These are phyloP conservation scores for Dermatemys mawii DNA, from an alignment of 2,113 vertebrate species.

Conservation along the genomic window DNA sequence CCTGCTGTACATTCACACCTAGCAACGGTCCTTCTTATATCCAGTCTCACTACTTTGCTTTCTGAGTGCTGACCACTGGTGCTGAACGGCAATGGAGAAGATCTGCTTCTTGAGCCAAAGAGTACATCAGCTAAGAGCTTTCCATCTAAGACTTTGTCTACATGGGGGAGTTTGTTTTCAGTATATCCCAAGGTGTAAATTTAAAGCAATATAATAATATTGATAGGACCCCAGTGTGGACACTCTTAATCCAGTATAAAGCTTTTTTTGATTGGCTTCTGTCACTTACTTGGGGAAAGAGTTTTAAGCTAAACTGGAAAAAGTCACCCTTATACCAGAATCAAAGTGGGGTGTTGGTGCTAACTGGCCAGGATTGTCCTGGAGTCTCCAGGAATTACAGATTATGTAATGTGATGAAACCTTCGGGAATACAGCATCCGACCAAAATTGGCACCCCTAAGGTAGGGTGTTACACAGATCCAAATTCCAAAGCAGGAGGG, in stretches of 20 bases:
- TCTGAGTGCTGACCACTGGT: not conserved
- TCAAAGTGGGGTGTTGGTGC: not conserved
- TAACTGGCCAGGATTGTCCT: too few relatives aligned
- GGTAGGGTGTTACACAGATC: not conserved
- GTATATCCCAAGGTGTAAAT: not conserved
- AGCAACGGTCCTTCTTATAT: not conserved
- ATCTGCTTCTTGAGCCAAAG: not conserved
- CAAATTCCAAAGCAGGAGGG: not conserved
- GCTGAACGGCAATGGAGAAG: not conserved
- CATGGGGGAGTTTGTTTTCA: not conserved
- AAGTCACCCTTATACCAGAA: not conserved
- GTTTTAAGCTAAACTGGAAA: not conserved
- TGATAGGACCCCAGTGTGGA: not conserved
- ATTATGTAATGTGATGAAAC: too few relatives aligned
- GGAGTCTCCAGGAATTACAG: too few relatives aligned
- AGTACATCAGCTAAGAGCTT: not conserved
- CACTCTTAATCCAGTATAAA: not conserved
- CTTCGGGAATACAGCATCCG: too few relatives aligned
- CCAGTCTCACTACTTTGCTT: not conserved
- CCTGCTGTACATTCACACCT: not conserved
- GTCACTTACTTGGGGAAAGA: not conserved
- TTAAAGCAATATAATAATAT: not conserved
- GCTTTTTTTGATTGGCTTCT: not conserved
- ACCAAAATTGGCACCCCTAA: too few relatives aligned
- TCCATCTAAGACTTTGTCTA: not conserved